Percentiles rank a stretch among this genome's conserved stretches.
These are phyloP conservation scores for Cheilosia grossa DNA, from an alignment of 2,888 invertebrate species.

Conservation along the genomic window DNA sequence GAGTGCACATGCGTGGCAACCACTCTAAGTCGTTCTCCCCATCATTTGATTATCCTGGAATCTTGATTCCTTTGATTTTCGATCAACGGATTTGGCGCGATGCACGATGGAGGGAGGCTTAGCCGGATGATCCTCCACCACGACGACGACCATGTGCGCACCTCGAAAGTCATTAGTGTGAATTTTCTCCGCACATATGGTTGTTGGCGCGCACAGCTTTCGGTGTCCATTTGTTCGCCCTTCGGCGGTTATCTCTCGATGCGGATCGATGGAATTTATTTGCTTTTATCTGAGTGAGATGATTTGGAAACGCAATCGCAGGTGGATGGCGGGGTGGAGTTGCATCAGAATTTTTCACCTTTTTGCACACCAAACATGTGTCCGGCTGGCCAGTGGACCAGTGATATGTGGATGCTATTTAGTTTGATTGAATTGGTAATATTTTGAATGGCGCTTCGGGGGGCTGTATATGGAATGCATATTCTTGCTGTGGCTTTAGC, in stretches of 20 bases:
- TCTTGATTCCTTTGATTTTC: constrained; percentile 54
- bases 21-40: constrained; percentile 50
- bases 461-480: constrained; percentile 20
- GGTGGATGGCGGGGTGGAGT: constrained; percentile 34
- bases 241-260: constrained; percentile 70
- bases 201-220: constrained; percentile 33
- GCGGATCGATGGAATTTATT: constrained; percentile 73
- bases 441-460: constrained; percentile 65
- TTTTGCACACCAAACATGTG: constrained; percentile 55
- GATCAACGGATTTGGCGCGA: constrained; percentile 21
- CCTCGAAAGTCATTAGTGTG: constrained; percentile 65
- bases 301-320: constrained; percentile 63
- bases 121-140: background rate
- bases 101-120: background rate
- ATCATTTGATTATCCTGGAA: constrained; percentile 68
- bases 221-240: constrained; percentile 68
- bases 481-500: background rate
- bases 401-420: constrained; percentile 70
- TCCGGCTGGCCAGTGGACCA: constrained; percentile 12
- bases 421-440: constrained; percentile 73
- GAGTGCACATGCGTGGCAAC: constrained; percentile 52
- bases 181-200: constrained; percentile 70
- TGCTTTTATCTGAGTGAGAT: constrained; percentile 68
- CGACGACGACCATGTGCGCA: background rate
- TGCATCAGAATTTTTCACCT: constrained; percentile 18